These are phyloP conservation scores for Limnephilus auricula DNA, from an alignment of 2,888 invertebrate genomes.

Conservation along the genomic window DNA sequence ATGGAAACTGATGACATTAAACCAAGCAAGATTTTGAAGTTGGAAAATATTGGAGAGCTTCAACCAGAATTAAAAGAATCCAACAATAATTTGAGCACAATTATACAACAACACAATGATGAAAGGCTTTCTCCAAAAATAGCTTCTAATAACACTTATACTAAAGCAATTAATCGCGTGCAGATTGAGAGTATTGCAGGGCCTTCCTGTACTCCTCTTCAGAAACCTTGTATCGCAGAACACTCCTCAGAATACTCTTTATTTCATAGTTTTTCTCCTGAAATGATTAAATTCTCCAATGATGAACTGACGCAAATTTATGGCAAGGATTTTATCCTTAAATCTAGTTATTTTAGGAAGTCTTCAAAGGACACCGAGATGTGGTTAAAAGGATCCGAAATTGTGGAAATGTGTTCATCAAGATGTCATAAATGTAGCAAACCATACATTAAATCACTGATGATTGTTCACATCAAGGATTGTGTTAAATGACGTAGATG, in stretches of 20 bases:
- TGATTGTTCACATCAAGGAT: too few relatives aligned
- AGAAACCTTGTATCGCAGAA: neutral
- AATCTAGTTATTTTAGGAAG: conserved; percentile 48
- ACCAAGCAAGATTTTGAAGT: conserved; percentile 48
- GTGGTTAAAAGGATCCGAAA: conserved; percentile 40
- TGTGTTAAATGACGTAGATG: conserved; percentile 43
- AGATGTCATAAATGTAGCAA: too few relatives aligned
- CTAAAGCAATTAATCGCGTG: too few relatives aligned
- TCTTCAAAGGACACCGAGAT: neutral
- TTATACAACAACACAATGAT: too few relatives aligned
- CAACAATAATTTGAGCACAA: too few relatives aligned
- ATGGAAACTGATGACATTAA: neutral
- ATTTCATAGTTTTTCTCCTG: conserved; percentile 44
- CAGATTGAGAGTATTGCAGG: neutral
- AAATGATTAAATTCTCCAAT: conserved; percentile 58
- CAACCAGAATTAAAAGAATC: too few relatives aligned
- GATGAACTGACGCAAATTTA: conserved; percentile 73
- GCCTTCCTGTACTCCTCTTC: neutral
- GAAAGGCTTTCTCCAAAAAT: too few relatives aligned
- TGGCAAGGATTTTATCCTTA: conserved; percentile 71
- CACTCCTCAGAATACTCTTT: conserved; percentile 21
- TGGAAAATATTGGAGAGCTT: neutral
- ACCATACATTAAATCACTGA: too few relatives aligned
- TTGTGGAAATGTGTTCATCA: too few relatives aligned
- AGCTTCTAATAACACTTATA: too few relatives aligned